A percentile compares a stretch with the other conserved stretches of the same genome.
Evolutionary conservation across 2,113 vertebrate species (phyloP).

Genomic region (Lethenteron reissneri): DNA sequence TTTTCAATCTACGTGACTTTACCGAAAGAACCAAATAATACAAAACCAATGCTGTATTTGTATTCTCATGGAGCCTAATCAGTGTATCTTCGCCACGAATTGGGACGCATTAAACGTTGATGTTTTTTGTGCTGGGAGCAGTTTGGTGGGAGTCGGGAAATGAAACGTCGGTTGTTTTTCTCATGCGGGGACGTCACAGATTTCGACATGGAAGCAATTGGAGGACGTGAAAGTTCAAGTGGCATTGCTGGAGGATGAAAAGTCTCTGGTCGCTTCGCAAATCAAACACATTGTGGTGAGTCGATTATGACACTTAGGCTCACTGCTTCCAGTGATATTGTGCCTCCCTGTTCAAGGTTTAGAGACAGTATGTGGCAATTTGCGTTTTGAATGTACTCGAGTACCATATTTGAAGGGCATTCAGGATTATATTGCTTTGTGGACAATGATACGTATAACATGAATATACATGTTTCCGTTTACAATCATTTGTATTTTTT

Average conservation of each 20-base stretch:
- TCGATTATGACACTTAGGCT: not conserved
- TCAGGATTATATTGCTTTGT: not conserved
- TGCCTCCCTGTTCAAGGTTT: not conserved
- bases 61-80: too few species aligned
- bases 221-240: conserved; percentile 27
- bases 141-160: not conserved
- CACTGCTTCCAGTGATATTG: not conserved
- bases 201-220: conserved; percentile 35
- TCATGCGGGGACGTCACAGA: conserved; percentile 17
- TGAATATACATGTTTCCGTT: not conserved
- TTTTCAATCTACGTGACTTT: too few species aligned
- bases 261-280: conserved; percentile 20
- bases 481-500: not conserved
- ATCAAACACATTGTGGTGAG: conserved; percentile 35
- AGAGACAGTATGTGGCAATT: not conserved
- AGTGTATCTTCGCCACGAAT: not conserved
- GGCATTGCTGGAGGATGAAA: conserved; percentile 28
- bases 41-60: too few species aligned
- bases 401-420: not conserved
- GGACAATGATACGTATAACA: not conserved
- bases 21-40: too few species aligned
- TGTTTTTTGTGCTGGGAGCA: not conserved
- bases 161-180: not conserved
- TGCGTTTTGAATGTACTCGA: not conserved
- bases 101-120: not conserved